These are phyloP conservation scores for Empidonax alnorum DNA, from an alignment of 2,113 vertebrate species.

Conservation along the genomic window DNA sequence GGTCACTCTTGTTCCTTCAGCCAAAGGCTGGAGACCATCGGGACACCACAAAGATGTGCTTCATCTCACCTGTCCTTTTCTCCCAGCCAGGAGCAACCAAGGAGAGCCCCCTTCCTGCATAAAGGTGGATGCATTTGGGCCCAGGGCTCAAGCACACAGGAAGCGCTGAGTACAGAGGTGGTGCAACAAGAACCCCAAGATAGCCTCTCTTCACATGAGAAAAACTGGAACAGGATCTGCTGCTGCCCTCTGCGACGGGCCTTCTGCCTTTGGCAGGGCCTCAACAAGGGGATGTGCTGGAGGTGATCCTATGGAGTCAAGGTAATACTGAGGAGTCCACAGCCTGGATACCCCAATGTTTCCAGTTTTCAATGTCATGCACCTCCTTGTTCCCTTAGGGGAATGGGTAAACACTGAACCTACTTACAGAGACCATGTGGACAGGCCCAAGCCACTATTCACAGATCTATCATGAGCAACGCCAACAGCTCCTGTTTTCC, in stretches of 20 bases:
- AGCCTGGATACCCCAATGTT: background rate
- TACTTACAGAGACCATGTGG: rapidly evolving
- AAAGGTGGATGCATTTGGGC: background rate
- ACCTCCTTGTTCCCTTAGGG: background rate
- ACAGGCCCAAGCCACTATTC: rapidly evolving
- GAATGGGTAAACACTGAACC: background rate
- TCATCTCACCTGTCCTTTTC: background rate
- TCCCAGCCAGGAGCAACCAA: rapidly evolving
- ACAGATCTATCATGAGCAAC: background rate
- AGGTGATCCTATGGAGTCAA: background rate
- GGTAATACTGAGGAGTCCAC: background rate
- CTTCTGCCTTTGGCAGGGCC: background rate
- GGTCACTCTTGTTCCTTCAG: rapidly evolving
- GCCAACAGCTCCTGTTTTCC: background rate
- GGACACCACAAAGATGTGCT: rapidly evolving
- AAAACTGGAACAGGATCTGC: background rate
- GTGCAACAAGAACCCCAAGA: background rate
- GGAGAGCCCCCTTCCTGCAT: background rate
- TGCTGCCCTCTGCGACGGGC: background rate
- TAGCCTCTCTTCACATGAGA: background rate
- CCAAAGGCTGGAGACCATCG: background rate
- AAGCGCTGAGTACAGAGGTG: rapidly evolving
- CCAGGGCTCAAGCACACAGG: background rate
- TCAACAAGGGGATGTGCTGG: background rate
- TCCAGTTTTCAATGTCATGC: background rate